Evolutionary conservation across 2,888 invertebrate species (phyloP).

Genomic region (Euzetes globulus): DNA sequence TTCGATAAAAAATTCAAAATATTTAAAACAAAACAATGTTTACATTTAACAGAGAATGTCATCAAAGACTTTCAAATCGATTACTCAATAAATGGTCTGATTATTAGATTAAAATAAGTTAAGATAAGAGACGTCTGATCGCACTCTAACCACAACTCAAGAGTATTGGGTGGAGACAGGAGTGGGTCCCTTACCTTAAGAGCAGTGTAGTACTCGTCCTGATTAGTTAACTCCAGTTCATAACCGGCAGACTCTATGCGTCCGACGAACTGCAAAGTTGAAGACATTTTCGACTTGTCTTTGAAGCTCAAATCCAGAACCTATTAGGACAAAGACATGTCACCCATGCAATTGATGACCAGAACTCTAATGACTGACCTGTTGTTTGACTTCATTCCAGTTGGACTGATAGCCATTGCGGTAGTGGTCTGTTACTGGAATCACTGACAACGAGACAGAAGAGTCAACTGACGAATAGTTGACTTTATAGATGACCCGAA

Average conservation of each 20-base stretch:
- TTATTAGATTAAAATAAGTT: too few species aligned
- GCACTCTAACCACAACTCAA: not conserved
- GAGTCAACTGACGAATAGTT: not conserved
- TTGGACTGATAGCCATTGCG: not conserved
- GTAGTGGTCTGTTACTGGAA: not conserved
- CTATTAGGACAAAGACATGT: not conserved
- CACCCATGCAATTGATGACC: not conserved
- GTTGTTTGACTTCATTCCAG: conserved; percentile 8
- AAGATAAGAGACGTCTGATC: too few species aligned
- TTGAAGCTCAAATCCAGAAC: not conserved
- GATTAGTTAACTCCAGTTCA: not conserved
- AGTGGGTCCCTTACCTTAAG: not conserved
- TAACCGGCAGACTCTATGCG: not conserved
- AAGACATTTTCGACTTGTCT: not conserved
- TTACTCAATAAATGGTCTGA: too few species aligned
- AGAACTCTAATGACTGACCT: not conserved
- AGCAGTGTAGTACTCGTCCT: not conserved
- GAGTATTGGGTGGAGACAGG: too few species aligned
- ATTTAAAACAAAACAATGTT: not conserved
- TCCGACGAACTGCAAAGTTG: not conserved
- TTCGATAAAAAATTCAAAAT: not conserved
- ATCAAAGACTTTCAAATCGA: not conserved
- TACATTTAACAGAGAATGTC: not conserved
- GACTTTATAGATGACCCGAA: not conserved
- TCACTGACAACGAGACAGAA: not conserved